These are phyloP conservation scores for Myiozetetes cayanensis DNA, from an alignment of 2,113 vertebrate species.

Conservation along the genomic window DNA sequence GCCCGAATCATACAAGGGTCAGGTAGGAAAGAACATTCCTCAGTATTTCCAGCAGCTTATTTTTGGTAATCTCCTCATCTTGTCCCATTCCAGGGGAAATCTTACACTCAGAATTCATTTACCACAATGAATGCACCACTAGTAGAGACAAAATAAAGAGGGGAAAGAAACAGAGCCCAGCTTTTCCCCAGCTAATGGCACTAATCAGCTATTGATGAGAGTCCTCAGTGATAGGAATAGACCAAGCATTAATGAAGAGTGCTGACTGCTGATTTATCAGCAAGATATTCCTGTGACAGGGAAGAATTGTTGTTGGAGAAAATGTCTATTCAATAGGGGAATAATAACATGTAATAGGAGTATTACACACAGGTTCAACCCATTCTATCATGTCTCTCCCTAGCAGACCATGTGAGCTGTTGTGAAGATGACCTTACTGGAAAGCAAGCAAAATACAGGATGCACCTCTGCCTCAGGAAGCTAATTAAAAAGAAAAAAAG, in stretches of 20 bases:
- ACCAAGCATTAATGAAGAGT: neutral
- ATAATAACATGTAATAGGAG: neutral
- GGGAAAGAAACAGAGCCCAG: neutral
- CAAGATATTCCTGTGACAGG: neutral
- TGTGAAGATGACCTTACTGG: neutral
- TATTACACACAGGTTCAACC: neutral
- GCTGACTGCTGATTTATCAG: neutral
- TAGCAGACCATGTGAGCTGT: neutral
- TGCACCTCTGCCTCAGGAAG: neutral
- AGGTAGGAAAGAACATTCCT: neutral
- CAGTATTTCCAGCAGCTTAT: neutral
- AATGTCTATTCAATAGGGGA: neutral
- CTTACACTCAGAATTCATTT: neutral
- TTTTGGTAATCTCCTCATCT: neutral
- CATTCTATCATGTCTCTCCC: neutral
- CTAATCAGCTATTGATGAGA: neutral
- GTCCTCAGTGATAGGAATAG: neutral
- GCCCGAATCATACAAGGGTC: neutral
- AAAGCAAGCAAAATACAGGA: neutral
- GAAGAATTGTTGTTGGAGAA: neutral
- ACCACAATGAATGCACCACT: neutral
- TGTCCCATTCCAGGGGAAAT: neutral
- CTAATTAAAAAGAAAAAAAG: conserved; percentile 14
- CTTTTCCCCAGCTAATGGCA: neutral
- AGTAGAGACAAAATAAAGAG: neutral